Percentiles rank a stretch among this genome's conserved stretches.
phyloP scores from a whole-genome alignment of 2,113 vertebrate genomes.

The Mesembrinibis cayennensis region DNA sequence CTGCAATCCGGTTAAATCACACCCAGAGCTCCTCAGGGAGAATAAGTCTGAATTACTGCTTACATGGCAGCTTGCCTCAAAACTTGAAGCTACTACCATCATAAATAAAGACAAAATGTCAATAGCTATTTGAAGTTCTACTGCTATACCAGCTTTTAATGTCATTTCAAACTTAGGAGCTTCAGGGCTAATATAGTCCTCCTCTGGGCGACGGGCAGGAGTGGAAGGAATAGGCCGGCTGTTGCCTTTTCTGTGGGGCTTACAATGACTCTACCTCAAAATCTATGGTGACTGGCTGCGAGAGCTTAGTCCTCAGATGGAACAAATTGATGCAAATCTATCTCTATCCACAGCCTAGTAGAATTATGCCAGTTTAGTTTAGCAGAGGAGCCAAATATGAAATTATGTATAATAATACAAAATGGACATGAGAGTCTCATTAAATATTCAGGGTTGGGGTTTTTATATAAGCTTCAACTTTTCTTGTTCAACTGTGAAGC shows the following conservation, averaged over 20 bases:
- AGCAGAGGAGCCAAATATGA: background rate
- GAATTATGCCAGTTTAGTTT: background rate
- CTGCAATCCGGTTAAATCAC: background rate
- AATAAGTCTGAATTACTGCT: background rate
- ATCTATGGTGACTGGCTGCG: background rate
- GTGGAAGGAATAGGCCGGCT: background rate
- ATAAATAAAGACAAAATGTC: conserved; percentile 35
- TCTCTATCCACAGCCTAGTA: background rate
- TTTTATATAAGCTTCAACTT: background rate
- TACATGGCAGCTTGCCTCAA: background rate
- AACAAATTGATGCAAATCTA: background rate
- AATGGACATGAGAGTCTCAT: background rate
- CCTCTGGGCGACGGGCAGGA: fast-evolving
- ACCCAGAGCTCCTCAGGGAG: background rate
- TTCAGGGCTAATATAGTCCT: background rate
- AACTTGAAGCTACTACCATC: background rate
- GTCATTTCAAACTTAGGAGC: background rate
- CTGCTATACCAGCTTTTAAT: background rate
- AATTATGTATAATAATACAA: background rate
- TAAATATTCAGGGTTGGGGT: background rate
- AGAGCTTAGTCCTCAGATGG: background rate
- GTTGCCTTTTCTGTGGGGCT: background rate
- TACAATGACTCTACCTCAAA: background rate
- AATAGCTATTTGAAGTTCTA: background rate
- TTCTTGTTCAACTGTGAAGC: background rate